Base-by-base conservation (phyloP, 2,113 vertebrate species). In the Campylorhamphus procurvoides region DNA sequence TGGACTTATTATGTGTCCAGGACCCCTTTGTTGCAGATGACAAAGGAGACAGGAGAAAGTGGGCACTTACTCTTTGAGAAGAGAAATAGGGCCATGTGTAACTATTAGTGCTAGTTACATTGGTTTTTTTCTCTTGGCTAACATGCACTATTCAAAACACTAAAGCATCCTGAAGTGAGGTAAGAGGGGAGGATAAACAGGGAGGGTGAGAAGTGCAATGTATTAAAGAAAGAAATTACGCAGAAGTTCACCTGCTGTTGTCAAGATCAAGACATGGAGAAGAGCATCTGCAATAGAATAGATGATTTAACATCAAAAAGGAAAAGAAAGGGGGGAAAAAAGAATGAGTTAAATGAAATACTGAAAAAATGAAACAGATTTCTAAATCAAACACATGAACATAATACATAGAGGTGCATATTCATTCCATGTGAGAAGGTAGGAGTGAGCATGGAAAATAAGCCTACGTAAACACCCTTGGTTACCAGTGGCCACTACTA, bases 241-340 rank as follows among this genome's bases (percentile, higher is more conserved):
- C 98, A 98, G 97, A 98, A 90, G 96, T 98, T 99, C 99, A 99
- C 99, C 99, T 99, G 99, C 99, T 99, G 98, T 98, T 98, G 98
- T 99, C 99, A 98, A 99, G 99, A 97, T 99, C 99, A 98, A 97
- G 98, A 98, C 98, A 99, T 97, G 99, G 99, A 99, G 99, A 99
- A 96, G 98, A 97, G 92, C 87, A 98, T 98, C 99, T 99, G 98
- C 96, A 99, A 98, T 85, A 98, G 98, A 99, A 98, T 95, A 99
- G 97, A 98, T 96, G 98, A 97, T 98, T 98, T 97, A 98, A 98
- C 96, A 98, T 90, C 97, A 96, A 96, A 91, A 97, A 94, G 40
- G 39, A 89, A 94, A 88, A 80, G 42, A 80, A 93, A 90, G 22
- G 44, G n/a, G 97, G 25, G 7, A 94, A 76, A 93, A 91, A 97